Evolutionary conservation across 2,113 vertebrate species (phyloP).

Genomic region (Carassius gibelio): DNA sequence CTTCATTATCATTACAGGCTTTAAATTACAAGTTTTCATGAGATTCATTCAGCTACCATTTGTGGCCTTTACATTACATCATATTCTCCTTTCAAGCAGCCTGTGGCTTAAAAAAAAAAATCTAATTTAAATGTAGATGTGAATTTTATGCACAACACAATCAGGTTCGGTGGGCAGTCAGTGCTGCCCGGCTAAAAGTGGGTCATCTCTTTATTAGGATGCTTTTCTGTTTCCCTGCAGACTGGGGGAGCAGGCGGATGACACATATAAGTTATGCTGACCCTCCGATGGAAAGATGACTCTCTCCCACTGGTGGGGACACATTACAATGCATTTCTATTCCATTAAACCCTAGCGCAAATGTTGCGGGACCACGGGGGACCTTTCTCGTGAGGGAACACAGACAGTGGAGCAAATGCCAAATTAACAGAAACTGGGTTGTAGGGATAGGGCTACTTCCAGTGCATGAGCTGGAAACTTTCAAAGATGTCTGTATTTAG

Average conservation of each 20-base stretch:
- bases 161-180: not conserved
- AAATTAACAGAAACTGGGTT: conserved; percentile 37
- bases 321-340: conserved; percentile 75
- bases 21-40: not conserved
- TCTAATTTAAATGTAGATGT: conserved; percentile 16
- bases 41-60: not conserved
- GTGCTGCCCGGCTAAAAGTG: not conserved
- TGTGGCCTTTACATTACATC: not conserved
- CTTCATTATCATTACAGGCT: not conserved
- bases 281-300: conserved; percentile 59
- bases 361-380: conserved; percentile 71
- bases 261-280: conserved; percentile 30
- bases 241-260: conserved; percentile 47
- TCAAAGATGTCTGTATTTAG: not conserved
- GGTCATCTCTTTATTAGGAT: conserved; percentile 27
- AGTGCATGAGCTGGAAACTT: not conserved
- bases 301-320: conserved; percentile 44
- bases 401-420: conserved; percentile 71
- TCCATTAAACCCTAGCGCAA: conserved; percentile 67
- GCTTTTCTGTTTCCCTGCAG: conserved; percentile 30
- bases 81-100: not conserved
- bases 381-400: conserved; percentile 61
- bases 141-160: conserved; percentile 1
- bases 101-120: conserved; percentile 18
- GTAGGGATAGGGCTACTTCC: conserved; percentile 5